Base-by-base conservation (phyloP, 2,797 vertebrate species). In the Poecilia velifera region DNA sequence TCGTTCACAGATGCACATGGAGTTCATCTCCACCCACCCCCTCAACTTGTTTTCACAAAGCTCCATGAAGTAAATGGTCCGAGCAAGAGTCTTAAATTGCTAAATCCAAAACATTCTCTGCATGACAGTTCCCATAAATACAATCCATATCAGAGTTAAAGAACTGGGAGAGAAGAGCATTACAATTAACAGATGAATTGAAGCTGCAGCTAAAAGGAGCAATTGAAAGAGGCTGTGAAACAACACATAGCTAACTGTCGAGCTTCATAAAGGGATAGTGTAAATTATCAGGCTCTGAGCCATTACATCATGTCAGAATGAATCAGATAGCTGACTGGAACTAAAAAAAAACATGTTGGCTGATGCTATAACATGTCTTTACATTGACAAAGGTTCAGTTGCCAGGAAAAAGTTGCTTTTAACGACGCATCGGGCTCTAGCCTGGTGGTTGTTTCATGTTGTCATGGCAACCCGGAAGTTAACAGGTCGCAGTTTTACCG, bases 11-110 rank as follows among this genome's bases (percentile, higher is more conserved):
- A 66, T 41, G 20, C 41, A 70, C 53, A 59, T 10, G 4, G 25
- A 31, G 43, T 14, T 28, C 43, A 39, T 72, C 46, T 80, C 22
- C 34, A 68, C 39, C 45, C 55, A 41, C 74, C 36, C 57, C n/a
- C 62, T 76, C 49, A 47, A 34, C 36, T 57, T 80, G 46, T 31
- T 31, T 72, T 78, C 76, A 88, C 84, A 66, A 57, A 46, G 22
- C 16, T 55, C 6, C 39, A 47, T 36, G 20, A 79, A 62, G 74
- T 59, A 75, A 82, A 89, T 86, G 73, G 55, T 80, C 76, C 64
- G 22, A 22, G 31, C 10, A 51, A 34, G 59, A 53, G 66, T 72
- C 31, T 41, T 43, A 73, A 66, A 81, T 74, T 36, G 55, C 76
- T 76, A 8, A 68, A 77, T 86, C 75, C 34, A 72, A 80, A 73